Evolutionary conservation across 2,797 vertebrate species (phyloP), one percentile per base, ranked within the genome.

Genomic region (Pogoniulus pusillus): DNA sequence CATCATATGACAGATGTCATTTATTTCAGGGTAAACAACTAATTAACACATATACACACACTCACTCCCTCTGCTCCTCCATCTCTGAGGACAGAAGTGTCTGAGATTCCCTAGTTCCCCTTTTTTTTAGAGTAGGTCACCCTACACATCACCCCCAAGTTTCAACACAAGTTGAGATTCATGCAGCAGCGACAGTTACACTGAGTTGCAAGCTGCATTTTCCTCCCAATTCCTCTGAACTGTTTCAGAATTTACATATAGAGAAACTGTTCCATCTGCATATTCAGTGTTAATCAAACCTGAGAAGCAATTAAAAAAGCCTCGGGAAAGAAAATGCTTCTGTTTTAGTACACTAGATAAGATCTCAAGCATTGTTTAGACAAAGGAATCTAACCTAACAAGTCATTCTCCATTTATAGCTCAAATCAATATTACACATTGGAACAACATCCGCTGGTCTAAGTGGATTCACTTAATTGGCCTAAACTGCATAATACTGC

Each of bases 401-500:
- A 91, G 78, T 90, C 78, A 85, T 93, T 89, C 86, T 89, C 79
- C 76, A 93, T 95, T 95, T 89, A 85, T 73, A 94, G 80, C 70
- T 93, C 89, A 87, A 95, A 96, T 96, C 94, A 95, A 95, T 96
- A 96, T 91, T 91, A 88, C 77, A 88, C 80, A 91, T 51, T 93
- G 91, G 72, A 89, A 94, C 92, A 94, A 89, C 91, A 90, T 94
- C 86, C 89, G 19, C 29, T 78, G 77, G 51, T 76, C n/a, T 93
- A 96, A 96, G 94, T 92, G 51, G 92, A 94, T 96, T 96, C 95
- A 93, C 79, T 92, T 95, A 96, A 95, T 95, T 96, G 95, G 95
- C 88, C 90, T 85, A 94, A 96, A 95, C 90, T 75, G 79, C 90
- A 87, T 96, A 96, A 96, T 93, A 94, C 70, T 0, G 10, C 95